Evolutionary conservation across 2,113 vertebrate species (phyloP).

Genomic region (Ancistrus triradiatus): DNA sequence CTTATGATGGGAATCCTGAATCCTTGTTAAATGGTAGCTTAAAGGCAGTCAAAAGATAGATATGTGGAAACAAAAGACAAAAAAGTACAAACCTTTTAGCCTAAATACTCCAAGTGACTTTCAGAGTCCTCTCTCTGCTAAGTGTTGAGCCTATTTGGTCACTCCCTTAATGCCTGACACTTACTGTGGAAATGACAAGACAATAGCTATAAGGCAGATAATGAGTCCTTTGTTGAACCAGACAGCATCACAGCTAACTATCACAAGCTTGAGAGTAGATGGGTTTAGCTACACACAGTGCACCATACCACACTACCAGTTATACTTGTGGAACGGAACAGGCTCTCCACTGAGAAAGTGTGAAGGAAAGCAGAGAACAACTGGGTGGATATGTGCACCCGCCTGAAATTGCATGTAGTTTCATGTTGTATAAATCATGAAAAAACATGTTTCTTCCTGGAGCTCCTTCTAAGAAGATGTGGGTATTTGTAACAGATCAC

Average conservation of each 20-base stretch:
- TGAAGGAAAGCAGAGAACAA: background rate
- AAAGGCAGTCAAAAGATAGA: no score
- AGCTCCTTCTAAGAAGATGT: background rate
- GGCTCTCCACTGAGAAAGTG: background rate
- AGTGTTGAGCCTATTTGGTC: slow-evolving; percentile 15
- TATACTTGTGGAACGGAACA: slow-evolving; percentile 7
- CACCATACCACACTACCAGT: background rate
- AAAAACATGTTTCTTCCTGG: slow-evolving; percentile 1
- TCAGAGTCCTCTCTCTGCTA: background rate
- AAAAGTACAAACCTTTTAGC: slow-evolving; percentile 13
- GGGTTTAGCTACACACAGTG: background rate
- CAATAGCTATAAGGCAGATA: slow-evolving; percentile 35
- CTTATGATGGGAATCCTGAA: no score
- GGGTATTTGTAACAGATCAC: slow-evolving; percentile 6
- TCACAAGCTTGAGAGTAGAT: slow-evolving; percentile 16
- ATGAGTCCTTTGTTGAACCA: slow-evolving; percentile 26
- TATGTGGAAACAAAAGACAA: no score
- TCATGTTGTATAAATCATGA: slow-evolving; percentile 10
- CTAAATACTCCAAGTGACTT: background rate
- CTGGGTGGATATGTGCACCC: background rate
- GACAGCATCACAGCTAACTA: slow-evolving; percentile 15
- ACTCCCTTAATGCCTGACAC: slow-evolving; percentile 29
- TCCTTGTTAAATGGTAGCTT: no score
- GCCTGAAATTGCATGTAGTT: slow-evolving; percentile 1
- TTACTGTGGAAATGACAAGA: slow-evolving; percentile 38